Base-by-base conservation (phyloP, 2,113 vertebrate species). In the Pachypanchax playfairii region DNA sequence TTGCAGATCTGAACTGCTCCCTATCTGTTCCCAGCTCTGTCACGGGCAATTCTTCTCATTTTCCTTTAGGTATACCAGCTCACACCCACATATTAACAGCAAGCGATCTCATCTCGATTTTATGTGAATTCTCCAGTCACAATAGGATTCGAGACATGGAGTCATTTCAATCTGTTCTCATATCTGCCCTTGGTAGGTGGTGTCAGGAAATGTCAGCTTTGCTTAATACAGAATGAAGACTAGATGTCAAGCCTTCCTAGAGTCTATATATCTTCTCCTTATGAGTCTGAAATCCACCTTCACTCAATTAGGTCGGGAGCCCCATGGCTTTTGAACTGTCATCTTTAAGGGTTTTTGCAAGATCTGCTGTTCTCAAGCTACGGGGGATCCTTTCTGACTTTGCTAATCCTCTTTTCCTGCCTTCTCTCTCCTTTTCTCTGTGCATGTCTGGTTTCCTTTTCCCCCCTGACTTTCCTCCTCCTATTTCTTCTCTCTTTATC, bases 1-100 rank as follows among this genome's bases (percentile, higher is more conserved):
- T 90, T 93, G 59, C 92, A 93, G 92, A 82, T 65, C 60, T 85
- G 78, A 88, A 71, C 79, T 78, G 72, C 85, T 80, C 73, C 88
- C 88, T 86, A 83, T 82, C 56, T 79, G 71, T 81, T 82, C 74
- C 90, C 87, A 38, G 47, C 80, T 81, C 80, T 72, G 26, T 71
- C 65, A 1, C 85, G 71, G 82, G 49, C 86, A 65, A 62, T 76
- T 59, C 71, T 24, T 50, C 79, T 83, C 73, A 68, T 82, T 70
- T 46, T 73, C 64, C 73, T 73, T 71, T 79, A 81, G 87, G 79
- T 84, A 83, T 31, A 2, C 33, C 13, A 24, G 58, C 63, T 75
- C 67, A 33, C 68, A 35, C 50, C 55, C 41, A 41, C 75, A 49
- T 76, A 44, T 41, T 42, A 46, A 36, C 50, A 67, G 57, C 48